phyloP scores from a whole-genome alignment of 2,888 invertebrate genomes.

The Amiota mariae region DNA sequence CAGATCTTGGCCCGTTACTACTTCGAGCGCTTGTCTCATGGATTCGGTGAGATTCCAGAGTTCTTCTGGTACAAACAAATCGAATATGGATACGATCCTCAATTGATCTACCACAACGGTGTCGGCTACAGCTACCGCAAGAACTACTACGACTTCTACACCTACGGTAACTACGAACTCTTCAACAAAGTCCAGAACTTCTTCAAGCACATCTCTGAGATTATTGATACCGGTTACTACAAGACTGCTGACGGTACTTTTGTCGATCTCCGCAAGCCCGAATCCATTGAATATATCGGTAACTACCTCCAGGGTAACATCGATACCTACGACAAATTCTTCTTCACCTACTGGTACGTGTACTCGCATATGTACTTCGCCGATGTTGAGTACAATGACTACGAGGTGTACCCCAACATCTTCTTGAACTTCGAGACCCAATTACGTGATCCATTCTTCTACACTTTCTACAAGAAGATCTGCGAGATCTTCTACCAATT shows the following conservation, averaged over 20 bases:
- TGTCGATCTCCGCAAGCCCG: conserved; percentile 77
- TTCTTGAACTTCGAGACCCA: conserved; percentile 79
- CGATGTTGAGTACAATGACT: conserved; percentile 56
- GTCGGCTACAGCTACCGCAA: conserved; percentile 77
- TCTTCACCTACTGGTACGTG: conserved; percentile 64
- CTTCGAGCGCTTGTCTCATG: conserved; percentile 80
- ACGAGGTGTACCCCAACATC: conserved; percentile 74
- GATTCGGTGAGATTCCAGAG: conserved; percentile 77
- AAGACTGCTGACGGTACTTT: conserved; percentile 75
- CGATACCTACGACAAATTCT: conserved; percentile 62
- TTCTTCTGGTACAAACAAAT: conserved; percentile 75
- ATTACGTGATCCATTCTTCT: conserved; percentile 84
- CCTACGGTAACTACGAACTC: conserved; percentile 62
- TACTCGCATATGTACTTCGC: conserved; percentile 64
- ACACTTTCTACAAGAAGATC: conserved; percentile 79
- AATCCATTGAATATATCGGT: conserved; percentile 79
- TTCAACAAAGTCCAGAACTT: conserved; percentile 59
- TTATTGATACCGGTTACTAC: conserved; percentile 75
- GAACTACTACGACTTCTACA: conserved; percentile 69
- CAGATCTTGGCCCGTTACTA: conserved; percentile 82
- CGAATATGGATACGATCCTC: conserved; percentile 77
- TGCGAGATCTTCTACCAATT: conserved; percentile 76
- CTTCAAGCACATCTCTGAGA: conserved; percentile 75
- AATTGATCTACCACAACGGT: conserved; percentile 78
- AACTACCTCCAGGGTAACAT: conserved; percentile 79